These are phyloP conservation scores for Drosophila nigrodunni DNA, from an alignment of 1,140 invertebrate species.

Conservation along the genomic window DNA sequence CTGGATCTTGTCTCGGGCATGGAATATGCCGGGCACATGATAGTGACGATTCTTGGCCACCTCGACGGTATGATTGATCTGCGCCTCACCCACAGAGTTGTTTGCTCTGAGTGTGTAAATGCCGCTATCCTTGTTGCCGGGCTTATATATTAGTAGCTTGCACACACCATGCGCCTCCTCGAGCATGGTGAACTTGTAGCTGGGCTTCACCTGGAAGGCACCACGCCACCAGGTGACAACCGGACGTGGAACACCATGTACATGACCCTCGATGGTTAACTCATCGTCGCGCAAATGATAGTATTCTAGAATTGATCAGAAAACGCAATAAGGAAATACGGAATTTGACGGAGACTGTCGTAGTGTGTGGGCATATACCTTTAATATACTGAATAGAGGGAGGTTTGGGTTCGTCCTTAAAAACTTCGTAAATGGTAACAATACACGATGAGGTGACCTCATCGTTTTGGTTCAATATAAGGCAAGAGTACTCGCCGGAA, in stretches of 20 bases:
- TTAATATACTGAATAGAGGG: conserved; percentile 81
- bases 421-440: conserved; percentile 83
- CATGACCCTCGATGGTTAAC: conserved; percentile 79
- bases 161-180: conserved; percentile 83
- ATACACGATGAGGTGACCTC: conserved; percentile 88
- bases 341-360: neutral
- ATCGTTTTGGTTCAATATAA: conserved; percentile 90
- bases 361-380: conserved; percentile 59
- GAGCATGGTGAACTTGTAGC: conserved; percentile 83
- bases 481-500: conserved; percentile 90
- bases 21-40: conserved; percentile 79
- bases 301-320: conserved; percentile 69
- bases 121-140: conserved; percentile 86
- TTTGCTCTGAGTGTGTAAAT: conserved; percentile 88
- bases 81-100: conserved; percentile 88
- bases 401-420: conserved; percentile 83
- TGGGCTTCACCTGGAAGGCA: conserved; percentile 75
- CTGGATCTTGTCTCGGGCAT: conserved; percentile 71
- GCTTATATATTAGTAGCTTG: conserved; percentile 87
- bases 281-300: conserved; percentile 84
- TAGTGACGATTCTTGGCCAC: conserved; percentile 78
- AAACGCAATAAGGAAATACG: conserved; percentile 3
- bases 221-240: conserved; percentile 79
- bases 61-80: conserved; percentile 78
- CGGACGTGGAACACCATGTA: conserved; percentile 78